Evolutionary conservation across 53 echinoderm and acorn worm genomes (phyloP).

Genomic region (Astropecten irregularis): DNA sequence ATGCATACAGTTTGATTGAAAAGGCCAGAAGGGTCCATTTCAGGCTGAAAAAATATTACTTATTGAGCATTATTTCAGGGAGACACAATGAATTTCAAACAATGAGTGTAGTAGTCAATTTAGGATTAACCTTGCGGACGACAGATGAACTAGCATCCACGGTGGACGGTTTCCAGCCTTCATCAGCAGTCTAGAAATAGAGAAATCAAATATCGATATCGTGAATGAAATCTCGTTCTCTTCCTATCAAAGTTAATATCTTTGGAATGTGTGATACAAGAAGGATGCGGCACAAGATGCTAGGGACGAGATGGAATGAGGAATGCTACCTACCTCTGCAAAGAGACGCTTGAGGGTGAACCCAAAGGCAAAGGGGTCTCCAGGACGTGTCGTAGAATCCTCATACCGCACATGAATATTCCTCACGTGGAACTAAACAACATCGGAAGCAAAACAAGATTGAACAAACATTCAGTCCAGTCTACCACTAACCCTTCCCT

Average conservation of each 20-base stretch:
- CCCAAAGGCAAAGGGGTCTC: constrained; percentile 83
- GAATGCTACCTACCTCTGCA: constrained; percentile 81
- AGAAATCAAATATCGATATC: neutral
- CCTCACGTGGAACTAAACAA: constrained; percentile 71
- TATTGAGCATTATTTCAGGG: too few relatives aligned
- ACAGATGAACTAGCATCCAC: constrained; percentile 78
- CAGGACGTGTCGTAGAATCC: constrained; percentile 82
- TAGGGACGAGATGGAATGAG: too few relatives aligned
- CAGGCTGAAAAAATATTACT: too few relatives aligned
- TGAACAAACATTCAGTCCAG: neutral
- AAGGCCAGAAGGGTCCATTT: too few relatives aligned
- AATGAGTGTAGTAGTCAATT: too few relatives aligned
- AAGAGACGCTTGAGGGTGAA: constrained; percentile 73
- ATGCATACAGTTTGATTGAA: too few relatives aligned
- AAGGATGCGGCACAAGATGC: too few relatives aligned
- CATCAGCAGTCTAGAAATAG: constrained; percentile 85
- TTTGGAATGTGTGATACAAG: too few relatives aligned
- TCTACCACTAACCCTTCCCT: too few relatives aligned
- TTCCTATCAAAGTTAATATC: too few relatives aligned
- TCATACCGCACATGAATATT: constrained; percentile 95
- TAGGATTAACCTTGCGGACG: constrained; percentile 82
- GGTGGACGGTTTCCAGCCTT: constrained; percentile 78
- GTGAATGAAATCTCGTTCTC: too few relatives aligned
- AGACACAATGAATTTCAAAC: too few relatives aligned
- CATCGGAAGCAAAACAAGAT: neutral